Evolutionary conservation across 2,888 invertebrate species (phyloP), one percentile per base, ranked within the genome.

Genomic region (Pseudococcus viburni): DNA sequence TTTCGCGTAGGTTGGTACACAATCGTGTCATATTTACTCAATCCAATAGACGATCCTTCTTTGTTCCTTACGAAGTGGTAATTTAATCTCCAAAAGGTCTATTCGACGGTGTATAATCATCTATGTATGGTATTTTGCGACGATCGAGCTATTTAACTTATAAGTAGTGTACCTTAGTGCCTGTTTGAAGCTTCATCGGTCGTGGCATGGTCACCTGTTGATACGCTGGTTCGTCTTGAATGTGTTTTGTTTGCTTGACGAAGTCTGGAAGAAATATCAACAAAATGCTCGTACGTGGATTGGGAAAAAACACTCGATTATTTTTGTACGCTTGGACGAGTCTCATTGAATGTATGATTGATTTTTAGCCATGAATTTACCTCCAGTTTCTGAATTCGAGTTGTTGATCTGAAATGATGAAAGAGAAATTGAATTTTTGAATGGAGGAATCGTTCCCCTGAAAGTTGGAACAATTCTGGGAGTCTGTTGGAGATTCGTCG

Each of bases 71-170:
- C 7, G n/a, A 51, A 51, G 51, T 55, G 55, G 55, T 55, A 55
- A n/a, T 55, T 55, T n/a, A 55, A 55, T 55, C n/a, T 55, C 12
- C n/a, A n/a, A 55, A 55, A 55, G 55, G 55, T 55, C 55, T 55
- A n/a, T n/a, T n/a, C 2, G 7, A 6, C 5, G n/a, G 0, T 55
- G 55, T 55, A 42, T 42, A 55, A 55, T 55, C n/a, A 55, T 55
- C 39, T 39, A n/a, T 3, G 55, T 42, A 42, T 33, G 15, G 55
- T n/a, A 55, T 55, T 55, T 55, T n/a, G 55, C 17, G 55, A 55
- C 55, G 15, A 55, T 55, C 55, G 4, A 55, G n/a, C 55, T 55
- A 55, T 15, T 55, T 55, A 15, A 55, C 7, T 55, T 7, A 4
- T 55, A 55, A 51, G 51, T 55, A 55, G 55, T n/a, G 55, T n/a